Evolutionary conservation across 2,888 invertebrate species (phyloP).

Genomic region (Thysanoteuthis rhombus): DNA sequence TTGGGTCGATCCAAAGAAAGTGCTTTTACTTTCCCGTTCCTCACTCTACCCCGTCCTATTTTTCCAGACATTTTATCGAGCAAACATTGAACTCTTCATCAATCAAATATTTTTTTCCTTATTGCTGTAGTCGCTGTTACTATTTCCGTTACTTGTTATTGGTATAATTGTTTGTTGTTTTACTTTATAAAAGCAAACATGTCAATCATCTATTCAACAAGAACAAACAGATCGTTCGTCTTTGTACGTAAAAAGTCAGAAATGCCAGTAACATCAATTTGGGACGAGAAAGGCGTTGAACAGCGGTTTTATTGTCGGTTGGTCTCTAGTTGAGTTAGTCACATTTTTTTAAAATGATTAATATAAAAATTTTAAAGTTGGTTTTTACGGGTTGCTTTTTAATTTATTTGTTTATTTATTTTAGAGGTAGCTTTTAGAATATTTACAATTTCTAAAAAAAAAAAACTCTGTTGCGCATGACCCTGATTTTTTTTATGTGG

Average conservation of each 20-base stretch:
- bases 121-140: neutral
- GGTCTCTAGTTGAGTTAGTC: neutral
- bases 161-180: neutral
- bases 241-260: neutral
- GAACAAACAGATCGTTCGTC: neutral
- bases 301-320: neutral
- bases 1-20: neutral
- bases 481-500: too few species aligned
- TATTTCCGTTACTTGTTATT: neutral
- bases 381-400: too few species aligned
- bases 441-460: too few species aligned
- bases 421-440: too few species aligned
- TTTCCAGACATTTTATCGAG: neutral
- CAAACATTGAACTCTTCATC: neutral
- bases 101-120: neutral
- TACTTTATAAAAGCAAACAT: neutral
- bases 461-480: too few species aligned
- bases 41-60: neutral
- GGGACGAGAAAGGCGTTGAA: neutral
- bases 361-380: too few species aligned
- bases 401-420: too few species aligned
- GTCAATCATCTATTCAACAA: neutral
- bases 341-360: too few species aligned
- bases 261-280: neutral
- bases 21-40: neutral